phyloP scores from a whole-genome alignment of 2,113 vertebrate species.

The Pomatorhinus ruficollis region DNA sequence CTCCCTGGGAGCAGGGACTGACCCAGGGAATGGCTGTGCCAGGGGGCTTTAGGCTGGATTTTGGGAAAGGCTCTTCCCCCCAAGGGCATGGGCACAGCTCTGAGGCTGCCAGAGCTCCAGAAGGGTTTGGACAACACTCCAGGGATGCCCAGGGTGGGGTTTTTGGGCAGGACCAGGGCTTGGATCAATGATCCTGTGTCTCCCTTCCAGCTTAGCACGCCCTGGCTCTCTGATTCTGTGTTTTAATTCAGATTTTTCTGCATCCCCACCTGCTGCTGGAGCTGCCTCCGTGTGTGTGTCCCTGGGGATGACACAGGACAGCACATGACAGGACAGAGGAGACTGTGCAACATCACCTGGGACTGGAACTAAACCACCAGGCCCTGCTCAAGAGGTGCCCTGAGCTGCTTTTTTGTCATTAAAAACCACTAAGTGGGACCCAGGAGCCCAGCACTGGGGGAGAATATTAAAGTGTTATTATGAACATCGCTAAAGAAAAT shows the following conservation, averaged over 20 bases:
- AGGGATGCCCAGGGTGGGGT: neutral
- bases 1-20: neutral
- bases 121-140: neutral
- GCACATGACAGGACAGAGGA: neutral
- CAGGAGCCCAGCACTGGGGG: neutral
- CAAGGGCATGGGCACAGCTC: neutral
- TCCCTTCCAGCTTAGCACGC: neutral
- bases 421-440: neutral
- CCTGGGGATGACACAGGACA: neutral
- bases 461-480: neutral
- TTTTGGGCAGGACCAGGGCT: neutral
- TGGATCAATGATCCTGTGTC: too few species aligned
- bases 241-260: neutral
- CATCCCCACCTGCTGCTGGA: neutral
- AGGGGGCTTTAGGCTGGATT: neutral
- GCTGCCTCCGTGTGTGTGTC: neutral
- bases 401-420: neutral
- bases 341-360: neutral
- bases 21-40: accelerated
- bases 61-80: neutral
- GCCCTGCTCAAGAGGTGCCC: neutral
- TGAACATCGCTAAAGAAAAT: neutral
- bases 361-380: accelerated
- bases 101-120: neutral
- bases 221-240: neutral